Evolutionary conservation across 2,113 vertebrate genomes (phyloP), one percentile per base, ranked within the genome.

Genomic region (Rhynchomys soricoides): DNA sequence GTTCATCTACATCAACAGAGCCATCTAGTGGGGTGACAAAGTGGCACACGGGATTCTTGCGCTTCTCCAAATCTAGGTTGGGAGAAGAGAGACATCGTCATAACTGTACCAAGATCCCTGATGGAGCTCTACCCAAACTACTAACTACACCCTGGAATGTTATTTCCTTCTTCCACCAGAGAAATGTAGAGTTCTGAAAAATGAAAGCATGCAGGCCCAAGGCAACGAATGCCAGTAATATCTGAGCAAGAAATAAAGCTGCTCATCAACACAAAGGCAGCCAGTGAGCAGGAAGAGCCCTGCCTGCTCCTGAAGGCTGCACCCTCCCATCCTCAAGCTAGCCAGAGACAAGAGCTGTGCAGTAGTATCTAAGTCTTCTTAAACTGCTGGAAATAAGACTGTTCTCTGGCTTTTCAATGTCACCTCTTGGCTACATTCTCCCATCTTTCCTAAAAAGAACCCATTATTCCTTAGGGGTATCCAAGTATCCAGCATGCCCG

Each of bases 11-110:
- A 0, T 99, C 99, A 37, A 99, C 98, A 7, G 98, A 99, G 94
- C 99, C 99, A 0, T 99, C 99, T 90, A 99, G 98, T 0, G 99
- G 99, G 26, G 99, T 99, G 88, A 99, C 99, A 68, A 99, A 99
- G 96, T 99, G 99, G 97, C 99, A 99, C 74, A 99, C 99, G 0
- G 99, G 99, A 92, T 99, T 99, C 96, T 99, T 99, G 93, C 99
- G 99, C 97, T 99, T 99, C 97, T 99, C 99, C 97, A 99, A 98
- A 98, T 99, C 99, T 99, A 98, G 62, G 97, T 1, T 91, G 50
- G 92, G 93, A 87, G 2, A 78, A 43, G 7, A 26, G 64, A 97
- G 37, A 0, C 0, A 2, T 22, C 0, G 1, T 22, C 1, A 0
- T 26, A 37, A 21, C 50, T 59, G 10, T 0, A 31, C 68, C 4